phyloP scores from a whole-genome alignment of 2,797 vertebrate species.

The Microchirus variegatus region DNA sequence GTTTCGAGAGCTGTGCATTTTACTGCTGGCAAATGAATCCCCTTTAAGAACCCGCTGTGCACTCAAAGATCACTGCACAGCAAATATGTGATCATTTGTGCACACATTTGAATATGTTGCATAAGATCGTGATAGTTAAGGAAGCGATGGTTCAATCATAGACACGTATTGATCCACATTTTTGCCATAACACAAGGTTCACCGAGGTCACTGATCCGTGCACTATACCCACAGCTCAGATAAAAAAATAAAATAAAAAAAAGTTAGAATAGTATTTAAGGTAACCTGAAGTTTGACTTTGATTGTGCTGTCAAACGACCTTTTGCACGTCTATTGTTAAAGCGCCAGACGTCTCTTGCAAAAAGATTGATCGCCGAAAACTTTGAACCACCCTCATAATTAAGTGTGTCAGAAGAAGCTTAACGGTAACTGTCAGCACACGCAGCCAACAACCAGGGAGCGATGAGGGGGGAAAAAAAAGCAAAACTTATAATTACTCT shows the following conservation, averaged over 20 bases:
- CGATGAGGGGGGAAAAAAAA: conserved; percentile 64
- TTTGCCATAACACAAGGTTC: conserved; percentile 22
- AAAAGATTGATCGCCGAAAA: conserved; percentile 52
- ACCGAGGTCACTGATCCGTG: conserved; percentile 35
- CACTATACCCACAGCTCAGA: conserved; percentile 16
- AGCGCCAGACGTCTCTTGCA: conserved; percentile 54
- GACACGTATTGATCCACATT: not conserved
- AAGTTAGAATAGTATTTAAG: conserved; percentile 31
- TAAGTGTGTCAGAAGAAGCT: conserved; percentile 52
- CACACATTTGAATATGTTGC: too few species aligned
- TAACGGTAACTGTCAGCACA: conserved; percentile 60
- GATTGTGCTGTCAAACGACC: conserved; percentile 44
- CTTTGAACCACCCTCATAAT: conserved; percentile 70
- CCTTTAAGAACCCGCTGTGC: too few species aligned
- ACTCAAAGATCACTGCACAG: too few species aligned
- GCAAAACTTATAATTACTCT: conserved; percentile 81
- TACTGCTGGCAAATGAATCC: too few species aligned
- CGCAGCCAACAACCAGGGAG: conserved; percentile 45
- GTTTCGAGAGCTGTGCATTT: too few species aligned
- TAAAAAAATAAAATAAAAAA: conserved; percentile 20
- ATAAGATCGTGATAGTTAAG: too few species aligned
- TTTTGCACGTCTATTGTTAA: conserved; percentile 50
- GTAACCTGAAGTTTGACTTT: conserved; percentile 44
- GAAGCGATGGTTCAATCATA: too few species aligned
- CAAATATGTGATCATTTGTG: too few species aligned